Conservation (phyloP, 1,140 invertebrate genomes). For the Drosophila novamexicana region DNA sequence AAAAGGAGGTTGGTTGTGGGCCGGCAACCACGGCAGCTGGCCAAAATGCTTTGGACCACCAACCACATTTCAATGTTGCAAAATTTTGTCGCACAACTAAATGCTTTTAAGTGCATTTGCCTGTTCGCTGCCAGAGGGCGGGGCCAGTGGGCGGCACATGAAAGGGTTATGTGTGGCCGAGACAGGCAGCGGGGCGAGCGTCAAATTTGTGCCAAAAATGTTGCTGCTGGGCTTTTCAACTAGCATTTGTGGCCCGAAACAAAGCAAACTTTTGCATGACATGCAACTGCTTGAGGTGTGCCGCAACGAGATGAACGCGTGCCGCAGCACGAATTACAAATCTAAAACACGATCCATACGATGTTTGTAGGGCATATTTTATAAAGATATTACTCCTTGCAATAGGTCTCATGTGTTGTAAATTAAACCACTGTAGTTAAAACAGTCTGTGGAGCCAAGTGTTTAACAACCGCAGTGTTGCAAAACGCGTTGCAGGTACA, state of each 20-base stretch:
- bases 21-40: constrained; percentile 5
- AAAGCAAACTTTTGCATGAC: constrained; percentile 31
- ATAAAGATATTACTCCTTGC: too few relatives aligned
- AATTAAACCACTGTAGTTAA: too few relatives aligned
- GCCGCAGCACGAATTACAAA: background rate
- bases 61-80: constrained; percentile 71
- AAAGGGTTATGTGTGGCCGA: background rate
- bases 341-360: background rate
- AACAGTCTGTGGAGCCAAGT: too few relatives aligned
- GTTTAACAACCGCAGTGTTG: too few relatives aligned
- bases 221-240: constrained; percentile 25
- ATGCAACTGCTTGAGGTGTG: constrained; percentile 41
- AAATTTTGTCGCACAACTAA: constrained; percentile 76
- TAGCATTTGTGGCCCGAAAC: constrained; percentile 15
- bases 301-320: background rate
- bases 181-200: background rate
- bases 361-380: too few relatives aligned
- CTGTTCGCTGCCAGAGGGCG: constrained; percentile 36
- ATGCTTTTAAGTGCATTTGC: constrained; percentile 81
- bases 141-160: background rate
- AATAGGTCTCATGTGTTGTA: too few relatives aligned
- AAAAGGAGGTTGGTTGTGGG: background rate
- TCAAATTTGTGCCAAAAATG: constrained; percentile 25
- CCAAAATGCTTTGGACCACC: constrained; percentile 26
- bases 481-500: too few relatives aligned